A percentile compares a stretch with the other conserved stretches of the same genome.
Evolutionary conservation across 92 coral and sea anemone species (phyloP).

Genomic region (Desmophyllum pertusum): DNA sequence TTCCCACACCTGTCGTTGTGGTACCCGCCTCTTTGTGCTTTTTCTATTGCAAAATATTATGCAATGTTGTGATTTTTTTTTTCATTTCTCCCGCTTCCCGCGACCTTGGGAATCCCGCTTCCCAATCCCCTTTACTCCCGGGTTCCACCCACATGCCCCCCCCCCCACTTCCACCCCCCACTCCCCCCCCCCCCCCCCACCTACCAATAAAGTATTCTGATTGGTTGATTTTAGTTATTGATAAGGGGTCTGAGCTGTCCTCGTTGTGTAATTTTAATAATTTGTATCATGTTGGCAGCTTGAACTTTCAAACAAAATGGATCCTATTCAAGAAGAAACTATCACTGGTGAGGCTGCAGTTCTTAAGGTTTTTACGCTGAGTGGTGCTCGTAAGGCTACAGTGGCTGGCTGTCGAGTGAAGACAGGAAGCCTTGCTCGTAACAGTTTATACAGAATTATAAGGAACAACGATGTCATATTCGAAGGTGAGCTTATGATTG

Average conservation of each 20-base stretch:
- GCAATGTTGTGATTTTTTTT: no score
- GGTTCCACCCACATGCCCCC: no score
- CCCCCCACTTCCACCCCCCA: no score
- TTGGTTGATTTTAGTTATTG: no score
- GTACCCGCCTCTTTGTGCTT: no score
- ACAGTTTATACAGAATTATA: conserved; percentile 64
- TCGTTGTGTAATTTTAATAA: background rate
- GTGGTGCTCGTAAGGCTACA: conserved; percentile 82
- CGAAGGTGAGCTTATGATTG: conserved; percentile 72
- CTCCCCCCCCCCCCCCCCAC: no score
- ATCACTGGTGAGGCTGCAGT: conserved; percentile 86
- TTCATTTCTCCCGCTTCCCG: no score
- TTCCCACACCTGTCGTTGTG: no score
- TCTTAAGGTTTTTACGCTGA: conserved; percentile 81
- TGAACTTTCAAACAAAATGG: conserved; percentile 83
- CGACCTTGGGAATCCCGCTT: no score
- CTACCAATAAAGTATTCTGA: no score
- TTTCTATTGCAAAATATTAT: no score
- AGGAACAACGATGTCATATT: conserved; percentile 67
- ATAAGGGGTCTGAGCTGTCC: background rate
- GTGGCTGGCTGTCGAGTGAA: conserved; percentile 98
- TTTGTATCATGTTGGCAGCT: conserved; percentile 44
- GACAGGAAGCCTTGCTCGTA: conserved; percentile 71
- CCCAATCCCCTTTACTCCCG: no score
- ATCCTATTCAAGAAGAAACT: conserved; percentile 73